Conservation (phyloP, 2,113 vertebrate genomes). For the Cyphomyrus plagiostoma region DNA sequence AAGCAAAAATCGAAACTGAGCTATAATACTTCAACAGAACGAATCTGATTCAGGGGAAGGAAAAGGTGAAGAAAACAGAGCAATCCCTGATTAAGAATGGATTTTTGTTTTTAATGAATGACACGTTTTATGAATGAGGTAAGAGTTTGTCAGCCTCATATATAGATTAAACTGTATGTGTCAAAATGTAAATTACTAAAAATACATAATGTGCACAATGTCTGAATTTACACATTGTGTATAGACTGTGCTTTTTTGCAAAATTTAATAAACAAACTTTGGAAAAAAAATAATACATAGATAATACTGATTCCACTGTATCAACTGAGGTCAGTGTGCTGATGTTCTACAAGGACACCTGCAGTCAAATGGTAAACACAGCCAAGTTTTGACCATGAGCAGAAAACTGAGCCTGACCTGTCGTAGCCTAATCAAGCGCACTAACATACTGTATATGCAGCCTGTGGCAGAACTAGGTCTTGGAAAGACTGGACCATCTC, state of each 20-base stretch:
- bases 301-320: not conserved
- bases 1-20: not conserved
- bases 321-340: not conserved
- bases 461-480: not conserved
- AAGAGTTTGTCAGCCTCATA: not conserved
- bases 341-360: not conserved
- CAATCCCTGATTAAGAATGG: not conserved
- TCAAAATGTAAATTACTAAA: not conserved
- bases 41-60: not conserved
- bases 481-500: conserved; percentile 22
- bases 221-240: not conserved
- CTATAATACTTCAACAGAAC: not conserved
- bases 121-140: not conserved
- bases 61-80: not conserved
- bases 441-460: not conserved
- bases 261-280: not conserved
- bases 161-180: not conserved
- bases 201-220: not conserved
- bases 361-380: not conserved
- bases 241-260: not conserved
- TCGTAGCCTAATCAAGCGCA: not conserved
- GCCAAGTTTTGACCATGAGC: not conserved
- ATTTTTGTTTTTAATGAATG: not conserved
- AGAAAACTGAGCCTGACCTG: not conserved
- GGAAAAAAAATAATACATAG: not conserved